Conservation (phyloP, 1,140 invertebrate genomes). For the Cyrtorhinus lividipennis region DNA sequence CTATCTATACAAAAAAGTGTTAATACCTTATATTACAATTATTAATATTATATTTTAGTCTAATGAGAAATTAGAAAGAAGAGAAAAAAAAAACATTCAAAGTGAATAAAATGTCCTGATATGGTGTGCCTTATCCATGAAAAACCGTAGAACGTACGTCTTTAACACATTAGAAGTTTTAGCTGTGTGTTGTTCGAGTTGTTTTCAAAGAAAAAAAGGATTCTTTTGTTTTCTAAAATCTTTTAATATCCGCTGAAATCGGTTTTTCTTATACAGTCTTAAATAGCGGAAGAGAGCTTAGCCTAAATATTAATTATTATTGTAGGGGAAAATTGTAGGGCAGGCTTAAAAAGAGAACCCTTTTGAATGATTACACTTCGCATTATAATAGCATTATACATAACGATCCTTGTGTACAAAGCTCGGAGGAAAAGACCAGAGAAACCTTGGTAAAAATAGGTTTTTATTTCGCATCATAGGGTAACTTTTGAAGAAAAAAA, state of each 20-base stretch:
- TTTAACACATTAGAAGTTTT: slow-evolving; percentile 18
- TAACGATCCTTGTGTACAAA: too few relatives aligned
- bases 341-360: slow-evolving; percentile 5
- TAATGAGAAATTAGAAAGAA: too few relatives aligned
- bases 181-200: slow-evolving; percentile 15
- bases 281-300: slow-evolving; percentile 19
- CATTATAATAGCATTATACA: too few relatives aligned
- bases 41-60: slow-evolving; percentile 18
- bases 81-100: slow-evolving; percentile 4
- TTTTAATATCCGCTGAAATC: slow-evolving; percentile 4
- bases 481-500: too few relatives aligned
- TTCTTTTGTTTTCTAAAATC: slow-evolving; percentile 1
- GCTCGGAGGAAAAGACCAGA: too few relatives aligned
- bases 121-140: slow-evolving; percentile 24
- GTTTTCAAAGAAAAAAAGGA: neutral
- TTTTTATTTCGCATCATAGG: too few relatives aligned
- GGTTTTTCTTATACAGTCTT: slow-evolving; percentile 1
- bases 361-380: too few relatives aligned
- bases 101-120: slow-evolving; percentile 23
- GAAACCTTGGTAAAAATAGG: too few relatives aligned
- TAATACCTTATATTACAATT: slow-evolving; percentile 19
- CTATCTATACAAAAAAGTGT: slow-evolving; percentile 15
- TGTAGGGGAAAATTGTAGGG: neutral
- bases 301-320: slow-evolving; percentile 13
- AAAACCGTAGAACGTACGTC: slow-evolving; percentile 18